phyloP scores from a whole-genome alignment of 2,797 vertebrate genomes.

The Pampus argenteus region DNA sequence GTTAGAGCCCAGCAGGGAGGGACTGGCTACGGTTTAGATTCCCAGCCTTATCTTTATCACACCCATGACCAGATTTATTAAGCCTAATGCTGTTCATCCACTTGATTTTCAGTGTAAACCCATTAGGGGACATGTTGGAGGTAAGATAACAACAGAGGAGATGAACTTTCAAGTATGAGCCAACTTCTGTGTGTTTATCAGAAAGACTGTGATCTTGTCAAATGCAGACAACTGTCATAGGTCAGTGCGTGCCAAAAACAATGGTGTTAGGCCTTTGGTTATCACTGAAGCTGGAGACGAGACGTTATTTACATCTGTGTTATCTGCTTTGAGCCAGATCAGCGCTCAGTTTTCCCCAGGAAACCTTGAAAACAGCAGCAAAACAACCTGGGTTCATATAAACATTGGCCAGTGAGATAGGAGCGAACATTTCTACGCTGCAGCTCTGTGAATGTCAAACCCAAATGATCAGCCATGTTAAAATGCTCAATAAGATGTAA shows the following conservation, averaged over 20 bases:
- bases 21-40: constrained; percentile 55
- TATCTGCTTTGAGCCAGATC: constrained; percentile 71
- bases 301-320: constrained; percentile 75
- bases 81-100: constrained; percentile 77
- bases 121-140: constrained; percentile 66
- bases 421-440: constrained; percentile 46
- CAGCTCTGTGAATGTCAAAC: constrained; percentile 54
- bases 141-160: constrained; percentile 55
- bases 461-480: constrained; percentile 63
- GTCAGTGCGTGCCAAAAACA: constrained; percentile 76
- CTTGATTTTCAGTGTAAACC: constrained; percentile 72
- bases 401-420: constrained; percentile 56
- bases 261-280: constrained; percentile 70
- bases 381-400: constrained; percentile 65
- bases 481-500: constrained; percentile 73
- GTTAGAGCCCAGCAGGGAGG: constrained; percentile 60
- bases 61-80: constrained; percentile 74
- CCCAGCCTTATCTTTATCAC: constrained; percentile 58
- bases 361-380: constrained; percentile 71
- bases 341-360: constrained; percentile 46
- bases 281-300: constrained; percentile 54
- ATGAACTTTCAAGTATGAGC: constrained; percentile 46
- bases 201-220: constrained; percentile 76
- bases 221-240: constrained; percentile 63
- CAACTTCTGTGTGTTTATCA: constrained; percentile 52